Conservation (phyloP, 2,888 invertebrate genomes). For the Epicampocera succincta region DNA sequence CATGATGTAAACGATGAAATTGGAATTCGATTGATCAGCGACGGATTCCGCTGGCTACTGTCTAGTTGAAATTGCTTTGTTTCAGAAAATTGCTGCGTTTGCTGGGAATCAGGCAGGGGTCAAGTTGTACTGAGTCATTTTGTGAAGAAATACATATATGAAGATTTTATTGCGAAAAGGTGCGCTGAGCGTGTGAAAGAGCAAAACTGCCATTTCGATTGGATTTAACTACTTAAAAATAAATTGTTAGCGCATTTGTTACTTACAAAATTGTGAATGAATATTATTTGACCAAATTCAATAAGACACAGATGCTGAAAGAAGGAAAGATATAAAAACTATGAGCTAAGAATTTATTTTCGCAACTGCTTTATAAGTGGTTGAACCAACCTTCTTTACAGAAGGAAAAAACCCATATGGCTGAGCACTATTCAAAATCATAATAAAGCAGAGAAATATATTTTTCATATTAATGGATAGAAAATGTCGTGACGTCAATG, state of each 20-base stretch:
- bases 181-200: constrained; percentile 54
- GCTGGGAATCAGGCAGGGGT: constrained; percentile 33
- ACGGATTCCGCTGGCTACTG: not conserved
- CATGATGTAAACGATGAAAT: constrained; percentile 14
- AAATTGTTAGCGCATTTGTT: constrained; percentile 8
- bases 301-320: too few relatives aligned
- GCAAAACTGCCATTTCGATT: not conserved
- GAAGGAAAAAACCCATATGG: too few relatives aligned
- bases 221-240: not conserved
- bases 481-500: too few relatives aligned
- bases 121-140: constrained; percentile 42
- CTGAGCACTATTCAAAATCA: too few relatives aligned
- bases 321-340: too few relatives aligned
- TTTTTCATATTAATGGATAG: too few relatives aligned
- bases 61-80: constrained; percentile 20
- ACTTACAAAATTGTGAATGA: not conserved
- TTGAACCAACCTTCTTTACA: too few relatives aligned
- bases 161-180: constrained; percentile 39
- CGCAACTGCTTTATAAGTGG: too few relatives aligned
- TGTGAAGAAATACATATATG: constrained; percentile 6
- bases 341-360: too few relatives aligned
- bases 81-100: constrained; percentile 30
- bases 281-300: not conserved
- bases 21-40: constrained; percentile 13
- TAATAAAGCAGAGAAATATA: too few relatives aligned